Percentiles rank a stretch among this genome's conserved stretches.
phyloP scores from a whole-genome alignment of 2,113 vertebrate genomes.

The Ariopsis seemanni region DNA sequence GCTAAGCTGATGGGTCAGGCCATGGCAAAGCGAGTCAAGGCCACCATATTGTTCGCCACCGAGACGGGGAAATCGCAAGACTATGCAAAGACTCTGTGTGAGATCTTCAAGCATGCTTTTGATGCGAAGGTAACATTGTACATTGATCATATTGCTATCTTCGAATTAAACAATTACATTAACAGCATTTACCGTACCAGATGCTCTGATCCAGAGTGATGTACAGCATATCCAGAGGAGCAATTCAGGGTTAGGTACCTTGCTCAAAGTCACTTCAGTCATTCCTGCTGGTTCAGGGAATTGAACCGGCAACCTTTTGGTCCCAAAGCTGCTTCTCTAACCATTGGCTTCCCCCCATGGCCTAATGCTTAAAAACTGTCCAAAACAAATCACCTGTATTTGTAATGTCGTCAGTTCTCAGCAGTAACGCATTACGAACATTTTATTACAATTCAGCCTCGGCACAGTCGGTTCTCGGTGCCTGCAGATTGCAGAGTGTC shows the following conservation, averaged over 20 bases:
- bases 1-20: constrained; percentile 98
- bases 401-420: neutral
- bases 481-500: constrained; percentile 21
- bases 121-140: constrained; percentile 86
- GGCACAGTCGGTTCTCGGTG: too few relatives aligned
- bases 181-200: too few relatives aligned
- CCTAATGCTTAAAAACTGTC: neutral
- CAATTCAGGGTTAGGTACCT: too few relatives aligned
- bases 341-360: too few relatives aligned
- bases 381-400: neutral
- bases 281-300: too few relatives aligned
- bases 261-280: too few relatives aligned
- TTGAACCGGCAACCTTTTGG: too few relatives aligned
- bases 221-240: too few relatives aligned
- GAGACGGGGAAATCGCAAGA: constrained; percentile 95
- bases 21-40: constrained; percentile 98
- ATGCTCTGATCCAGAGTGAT: too few relatives aligned
- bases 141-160: neutral
- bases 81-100: constrained; percentile 95
- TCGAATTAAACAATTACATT: neutral
- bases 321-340: too few relatives aligned
- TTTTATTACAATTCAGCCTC: neutral
- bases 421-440: neutral
- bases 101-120: constrained; percentile 98
- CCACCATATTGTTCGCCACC: constrained; percentile 93